Base-by-base conservation (phyloP, 2,797 vertebrate species). In the Pangasius macronema region DNA sequence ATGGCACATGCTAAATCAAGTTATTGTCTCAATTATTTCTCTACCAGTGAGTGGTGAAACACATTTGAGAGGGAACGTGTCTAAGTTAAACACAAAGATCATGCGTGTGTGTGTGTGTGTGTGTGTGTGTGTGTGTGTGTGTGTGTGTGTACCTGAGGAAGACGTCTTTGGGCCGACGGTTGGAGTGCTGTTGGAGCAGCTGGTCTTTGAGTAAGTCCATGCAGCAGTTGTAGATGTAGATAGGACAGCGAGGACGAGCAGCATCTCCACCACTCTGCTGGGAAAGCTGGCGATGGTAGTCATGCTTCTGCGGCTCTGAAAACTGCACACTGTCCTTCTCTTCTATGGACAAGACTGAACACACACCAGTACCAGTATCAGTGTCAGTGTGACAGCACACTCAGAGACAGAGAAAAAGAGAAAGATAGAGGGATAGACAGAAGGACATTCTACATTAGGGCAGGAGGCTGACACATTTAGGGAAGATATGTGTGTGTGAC, bases 201-300 rank as follows among this genome's bases (percentile, higher is more conserved):
- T 98, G 98, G 87, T 99, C 97, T 85, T 97, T 97, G 24, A 99
- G 89, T 0, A 95, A 92, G 76, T 99, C 98, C 91, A 99, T 91
- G 0, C 98, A 97, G 90, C 98, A 99, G 95, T 95, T 99, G 93
- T 99, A 99, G 89, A 99, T 94, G 11, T 98, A 99, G 87, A 99
- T 95, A 8, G 98, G 98, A 93, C 97, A 99, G 89, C 95, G 96
- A 0, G 96, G 93, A 0, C 97, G 96, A 81, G 91, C 92, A 39
- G 92, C 90, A 1, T 97, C 96, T 0, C 91, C 27, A 2, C 92
- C 30, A 77, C 97, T 97, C 53, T 96, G 95, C 83, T 97, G 96
- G 0, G 97, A 97, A 85, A 89, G 90, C 93, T 97, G 97, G 22
- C 92, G 93, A 85, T 94, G 95, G 0, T 95, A 90, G 33, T 97